Evolutionary conservation across 1,140 invertebrate genomes (phyloP).

Genomic region (Meloidogyne exigua): DNA sequence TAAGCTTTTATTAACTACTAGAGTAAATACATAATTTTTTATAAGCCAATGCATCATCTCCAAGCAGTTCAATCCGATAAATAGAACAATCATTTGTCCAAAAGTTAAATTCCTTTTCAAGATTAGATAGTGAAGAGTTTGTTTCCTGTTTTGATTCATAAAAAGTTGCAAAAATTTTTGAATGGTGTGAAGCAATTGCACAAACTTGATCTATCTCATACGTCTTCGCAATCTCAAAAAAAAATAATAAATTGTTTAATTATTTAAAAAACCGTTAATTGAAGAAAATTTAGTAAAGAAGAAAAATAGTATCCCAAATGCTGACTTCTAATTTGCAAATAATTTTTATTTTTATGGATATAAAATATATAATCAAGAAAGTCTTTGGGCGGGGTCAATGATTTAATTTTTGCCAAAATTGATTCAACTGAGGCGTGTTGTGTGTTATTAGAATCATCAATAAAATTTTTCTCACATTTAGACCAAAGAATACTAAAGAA

Average conservation of each 20-base stretch:
- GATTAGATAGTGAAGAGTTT: background rate
- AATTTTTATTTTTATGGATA: background rate
- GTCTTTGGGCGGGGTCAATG: background rate
- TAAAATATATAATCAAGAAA: slow-evolving; percentile 8
- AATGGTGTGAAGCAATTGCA: background rate
- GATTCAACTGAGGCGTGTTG: background rate
- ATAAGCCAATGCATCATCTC: background rate
- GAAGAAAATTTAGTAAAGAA: slow-evolving; percentile 3
- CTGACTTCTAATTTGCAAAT: slow-evolving; percentile 8
- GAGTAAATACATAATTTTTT: background rate
- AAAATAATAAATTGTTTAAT: background rate
- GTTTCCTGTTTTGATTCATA: background rate
- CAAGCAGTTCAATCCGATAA: background rate
- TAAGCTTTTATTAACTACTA: background rate
- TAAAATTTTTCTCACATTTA: background rate
- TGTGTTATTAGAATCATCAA: background rate
- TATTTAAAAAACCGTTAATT: slow-evolving; percentile 15
- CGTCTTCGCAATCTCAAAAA: background rate
- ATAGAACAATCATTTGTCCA: background rate
- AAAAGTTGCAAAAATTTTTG: background rate
- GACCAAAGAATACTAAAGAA: background rate
- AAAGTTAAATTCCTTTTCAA: background rate
- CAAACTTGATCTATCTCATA: slow-evolving; percentile 9
- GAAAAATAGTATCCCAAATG: background rate
- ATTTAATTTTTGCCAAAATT: background rate